phyloP scores from a whole-genome alignment of 2,113 vertebrate genomes.

The Oncorhynchus tshawytscha region DNA sequence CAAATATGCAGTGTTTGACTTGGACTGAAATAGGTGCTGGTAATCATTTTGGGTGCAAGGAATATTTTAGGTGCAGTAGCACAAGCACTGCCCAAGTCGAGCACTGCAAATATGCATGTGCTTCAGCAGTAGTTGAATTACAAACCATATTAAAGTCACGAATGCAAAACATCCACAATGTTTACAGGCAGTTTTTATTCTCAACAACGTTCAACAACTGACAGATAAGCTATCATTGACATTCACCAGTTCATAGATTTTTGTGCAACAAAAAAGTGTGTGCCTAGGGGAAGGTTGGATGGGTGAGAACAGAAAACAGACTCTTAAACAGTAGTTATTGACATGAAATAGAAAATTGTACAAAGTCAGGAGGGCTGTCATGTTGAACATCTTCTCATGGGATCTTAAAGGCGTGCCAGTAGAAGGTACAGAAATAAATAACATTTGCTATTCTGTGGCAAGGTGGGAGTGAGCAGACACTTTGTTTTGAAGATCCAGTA shows the following conservation, averaged over 20 bases:
- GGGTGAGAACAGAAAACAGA: no score
- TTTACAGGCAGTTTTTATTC: slow-evolving; percentile 20
- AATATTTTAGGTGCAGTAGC: no score
- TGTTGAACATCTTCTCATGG: not conserved
- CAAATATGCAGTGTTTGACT: no score
- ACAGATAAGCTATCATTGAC: slow-evolving; percentile 17
- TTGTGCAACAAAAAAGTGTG: no score
- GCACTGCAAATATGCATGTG: no score
- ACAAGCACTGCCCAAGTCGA: no score
- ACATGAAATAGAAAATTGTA: slow-evolving; percentile 4
- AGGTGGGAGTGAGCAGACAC: not conserved
- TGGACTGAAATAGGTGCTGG: no score
- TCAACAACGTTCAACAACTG: slow-evolving; percentile 17
- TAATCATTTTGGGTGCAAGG: no score
- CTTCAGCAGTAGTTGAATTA: not conserved
- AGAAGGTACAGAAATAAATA: slow-evolving; percentile 21
- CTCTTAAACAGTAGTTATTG: slow-evolving; percentile 12
- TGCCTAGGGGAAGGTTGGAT: no score
- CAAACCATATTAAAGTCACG: not conserved
- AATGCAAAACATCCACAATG: not conserved
- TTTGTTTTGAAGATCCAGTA: not conserved
- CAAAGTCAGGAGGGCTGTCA: slow-evolving; percentile 1
- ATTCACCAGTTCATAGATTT: slow-evolving; percentile 9
- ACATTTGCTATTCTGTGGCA: not conserved
- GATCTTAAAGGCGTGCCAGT: slow-evolving; percentile 6